Percentiles rank a stretch among this genome's conserved stretches.
phyloP scores from a whole-genome alignment of 2,797 vertebrate genomes.

The Typhlichthys subterraneus region DNA sequence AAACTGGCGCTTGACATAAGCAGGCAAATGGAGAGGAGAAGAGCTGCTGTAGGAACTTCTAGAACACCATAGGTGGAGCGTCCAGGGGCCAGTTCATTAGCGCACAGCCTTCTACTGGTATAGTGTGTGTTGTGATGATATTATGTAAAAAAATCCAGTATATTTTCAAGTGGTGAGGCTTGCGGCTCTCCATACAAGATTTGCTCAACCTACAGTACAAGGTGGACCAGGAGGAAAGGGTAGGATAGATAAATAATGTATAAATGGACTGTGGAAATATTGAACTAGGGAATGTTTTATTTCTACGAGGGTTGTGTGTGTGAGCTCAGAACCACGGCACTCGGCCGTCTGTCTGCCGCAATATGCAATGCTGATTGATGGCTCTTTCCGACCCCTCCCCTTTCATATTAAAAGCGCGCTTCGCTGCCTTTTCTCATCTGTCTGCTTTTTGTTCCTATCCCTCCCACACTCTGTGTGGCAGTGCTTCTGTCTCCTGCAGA shows the following conservation, averaged over 20 bases:
- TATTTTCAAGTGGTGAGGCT: constrained; percentile 5
- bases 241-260: constrained; percentile 40
- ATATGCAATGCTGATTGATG: constrained; percentile 65
- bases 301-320: constrained; percentile 22
- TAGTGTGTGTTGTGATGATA: constrained; percentile 4
- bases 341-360: constrained; percentile 38
- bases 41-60: constrained; percentile 28
- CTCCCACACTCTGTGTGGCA: constrained; percentile 44
- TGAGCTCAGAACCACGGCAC: constrained; percentile 33
- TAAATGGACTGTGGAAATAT: constrained; percentile 15
- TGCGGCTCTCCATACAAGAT: constrained; percentile 8
- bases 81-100: constrained; percentile 22
- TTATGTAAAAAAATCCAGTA: constrained; percentile 10
- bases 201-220: constrained; percentile 24
- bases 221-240: constrained; percentile 15
- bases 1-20: constrained; percentile 40
- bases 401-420: constrained; percentile 34
- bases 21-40: constrained; percentile 26
- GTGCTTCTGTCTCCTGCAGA: constrained; percentile 63
- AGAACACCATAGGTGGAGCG: neutral
- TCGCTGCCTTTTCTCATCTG: constrained; percentile 57
- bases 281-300: constrained; percentile 22
- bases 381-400: constrained; percentile 43
- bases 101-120: constrained; percentile 6
- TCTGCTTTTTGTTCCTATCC: constrained; percentile 55